Evolutionary conservation across 2,797 vertebrate species (phyloP), one percentile per base, ranked within the genome.

Genomic region (Telmatherina bonti): DNA sequence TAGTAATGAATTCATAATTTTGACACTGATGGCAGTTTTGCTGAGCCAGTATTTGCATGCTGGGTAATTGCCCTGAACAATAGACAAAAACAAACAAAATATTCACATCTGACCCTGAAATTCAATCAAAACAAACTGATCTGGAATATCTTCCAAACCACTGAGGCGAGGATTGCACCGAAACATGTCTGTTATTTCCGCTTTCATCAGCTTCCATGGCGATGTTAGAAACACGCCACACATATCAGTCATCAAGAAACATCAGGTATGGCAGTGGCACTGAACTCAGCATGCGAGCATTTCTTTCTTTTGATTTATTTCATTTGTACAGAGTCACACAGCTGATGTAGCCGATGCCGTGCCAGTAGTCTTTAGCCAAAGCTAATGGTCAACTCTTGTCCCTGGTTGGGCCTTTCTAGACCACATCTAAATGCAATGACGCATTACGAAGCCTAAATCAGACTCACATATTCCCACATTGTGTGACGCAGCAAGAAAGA

Each of bases 161-260:
- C 9, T 7, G 0, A 20, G 9, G 38, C 29, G 16, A 16, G 38
- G 36, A 24, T n/a, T 57, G 29, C 53, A 13, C 33, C 13, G 47
- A 54, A 57, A 18, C 10, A 7, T 36, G 35, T 36, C 10, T 41
- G 22, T 64, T 53, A 35, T 62, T 65, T 51, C 55, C 43, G 36
- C 51, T 33, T 70, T 20, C 47, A 53, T 72, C 58, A 45, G 47
- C 58, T 52, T 24, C 38, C 9, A 24, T 66, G 47, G 63, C 49
- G 62, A 16, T 74, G 67, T 26, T 36, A 29, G 56, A 38, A 67
- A 51, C 51, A 36, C 64, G 53, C 71, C 31, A 18, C 62, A 55
- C 52, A 74, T 72, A 76, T 72, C 27, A 57, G 59, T 62, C 74
- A 66, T 70, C 67, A 35, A 79, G 57, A 76, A 74, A 63, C 27